phyloP scores from a whole-genome alignment of 2,888 invertebrate genomes.

The Dasypolia templi region DNA sequence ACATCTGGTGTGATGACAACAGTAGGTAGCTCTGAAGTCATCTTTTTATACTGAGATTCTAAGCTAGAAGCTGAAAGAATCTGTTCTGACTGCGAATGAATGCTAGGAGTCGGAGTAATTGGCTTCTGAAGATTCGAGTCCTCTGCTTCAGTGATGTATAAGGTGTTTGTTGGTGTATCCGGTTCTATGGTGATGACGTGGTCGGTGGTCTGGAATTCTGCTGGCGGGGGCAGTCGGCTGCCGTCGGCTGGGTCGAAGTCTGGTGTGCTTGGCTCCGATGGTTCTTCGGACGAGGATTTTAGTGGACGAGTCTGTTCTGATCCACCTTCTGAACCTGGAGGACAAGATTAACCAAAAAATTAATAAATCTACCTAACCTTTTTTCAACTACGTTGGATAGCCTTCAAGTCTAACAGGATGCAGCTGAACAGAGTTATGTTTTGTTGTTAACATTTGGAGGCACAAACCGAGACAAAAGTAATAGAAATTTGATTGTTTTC shows the following conservation, averaged over 20 bases:
- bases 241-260: constrained; percentile 73
- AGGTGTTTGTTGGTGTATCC: constrained; percentile 77
- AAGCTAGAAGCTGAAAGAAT: constrained; percentile 84
- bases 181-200: constrained; percentile 84
- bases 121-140: constrained; percentile 81
- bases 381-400: no score
- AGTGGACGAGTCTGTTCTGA: constrained; percentile 80
- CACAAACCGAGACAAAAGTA: not conserved
- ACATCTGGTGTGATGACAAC: constrained; percentile 55
- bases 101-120: constrained; percentile 81
- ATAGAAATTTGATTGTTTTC: constrained; percentile 8
- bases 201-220: constrained; percentile 75
- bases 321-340: constrained; percentile 77
- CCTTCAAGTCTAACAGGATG: no score
- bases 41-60: constrained; percentile 76
- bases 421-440: not conserved
- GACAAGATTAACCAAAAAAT: not conserved
- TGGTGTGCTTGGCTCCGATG: constrained; percentile 79
- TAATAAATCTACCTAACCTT: no score
- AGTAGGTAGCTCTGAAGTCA: constrained; percentile 59
- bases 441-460: not conserved
- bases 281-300: constrained; percentile 79
- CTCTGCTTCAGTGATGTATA: constrained; percentile 83
- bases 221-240: constrained; percentile 73
- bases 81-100: constrained; percentile 77